Evolutionary conservation across 2,888 invertebrate genomes (phyloP), one percentile per base, ranked within the genome.

Genomic region (Leucophenga maculata): DNA sequence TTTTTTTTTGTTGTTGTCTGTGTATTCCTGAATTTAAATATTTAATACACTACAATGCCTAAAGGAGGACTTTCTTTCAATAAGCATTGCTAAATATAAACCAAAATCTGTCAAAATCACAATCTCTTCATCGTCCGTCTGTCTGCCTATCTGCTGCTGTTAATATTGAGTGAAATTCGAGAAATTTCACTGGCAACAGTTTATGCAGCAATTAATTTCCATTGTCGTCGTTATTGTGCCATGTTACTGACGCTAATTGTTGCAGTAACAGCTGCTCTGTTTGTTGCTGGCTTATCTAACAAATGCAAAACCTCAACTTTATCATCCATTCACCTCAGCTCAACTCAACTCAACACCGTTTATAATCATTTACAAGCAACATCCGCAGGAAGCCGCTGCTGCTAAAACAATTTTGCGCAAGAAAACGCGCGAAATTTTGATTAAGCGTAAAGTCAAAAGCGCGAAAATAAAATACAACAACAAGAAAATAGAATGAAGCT

Each of bases 331-430:
- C n/a, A n/a, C n/a, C n/a, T n/a, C n/a, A n/a, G n/a, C 50, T 13
- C 46, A n/a, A n/a, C 46, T 3, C 46, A 13, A 46, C 46, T 46
- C 3, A 3, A 8, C 39, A 11, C 3, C 39, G 3, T 39, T 3
- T 8, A 11, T 39, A 60, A 44, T 1, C 39, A 16, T 44, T 60
- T 60, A 20, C 60, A 55, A 55, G 55, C 9, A n/a, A 18, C 60
- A 18, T 60, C 60, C 60, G 60, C 18, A 31, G 60, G 60, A 60
- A 60, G 60, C 39, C 26, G 60, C 62, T 64, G 60, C 62, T 64
- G 3, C 48, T 46, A 48, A 64, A 64, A 26, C 48, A 64, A 64
- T 48, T 46, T 20, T 48, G 39, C 48, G 57, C 57, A 9, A 14
- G 22, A 54, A 22, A 57, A 18, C n/a, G 57, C 14, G 26, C 22